Evolutionary conservation across 2,797 vertebrate genomes (phyloP).

Genomic region (Syngnathus acus): DNA sequence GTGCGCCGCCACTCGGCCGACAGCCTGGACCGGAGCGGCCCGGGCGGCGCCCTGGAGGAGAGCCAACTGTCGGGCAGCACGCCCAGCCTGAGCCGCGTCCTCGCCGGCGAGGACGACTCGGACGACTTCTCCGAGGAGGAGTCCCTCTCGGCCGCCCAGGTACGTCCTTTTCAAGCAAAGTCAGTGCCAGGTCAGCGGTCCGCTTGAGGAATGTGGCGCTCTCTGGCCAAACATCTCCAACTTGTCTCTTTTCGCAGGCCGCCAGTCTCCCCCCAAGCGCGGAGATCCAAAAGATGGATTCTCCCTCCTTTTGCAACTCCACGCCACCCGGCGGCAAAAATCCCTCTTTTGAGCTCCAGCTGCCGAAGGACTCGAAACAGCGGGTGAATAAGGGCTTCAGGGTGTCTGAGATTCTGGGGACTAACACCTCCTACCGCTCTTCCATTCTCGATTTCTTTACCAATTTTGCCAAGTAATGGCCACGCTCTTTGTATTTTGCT

Average conservation of each 20-base stretch:
- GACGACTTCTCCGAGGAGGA: conserved; percentile 94
- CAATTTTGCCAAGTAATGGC: conserved; percentile 64
- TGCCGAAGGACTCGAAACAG: conserved; percentile 78
- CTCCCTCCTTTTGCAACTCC: conserved; percentile 73
- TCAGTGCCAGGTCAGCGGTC: no score
- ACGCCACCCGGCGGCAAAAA: conserved; percentile 76
- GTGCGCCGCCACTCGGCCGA: conserved; percentile 84
- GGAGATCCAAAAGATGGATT: conserved; percentile 76
- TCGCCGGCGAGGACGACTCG: conserved; percentile 79
- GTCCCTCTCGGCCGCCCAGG: conserved; percentile 82
- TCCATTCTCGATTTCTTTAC: conserved; percentile 68
- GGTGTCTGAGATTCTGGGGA: conserved; percentile 75
- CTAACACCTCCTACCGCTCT: conserved; percentile 53
- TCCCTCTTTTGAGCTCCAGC: conserved; percentile 77
- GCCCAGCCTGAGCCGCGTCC: conserved; percentile 79
- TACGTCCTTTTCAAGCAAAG: no score
- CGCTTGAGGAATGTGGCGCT: neutral
- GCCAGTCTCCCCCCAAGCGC: conserved; percentile 85
- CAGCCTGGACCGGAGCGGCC: conserved; percentile 84
- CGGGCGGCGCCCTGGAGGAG: conserved; percentile 84
- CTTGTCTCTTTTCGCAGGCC: conserved; percentile 67
- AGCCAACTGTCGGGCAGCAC: conserved; percentile 82
- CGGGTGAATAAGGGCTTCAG: conserved; percentile 78
- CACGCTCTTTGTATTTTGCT: conserved; percentile 10
- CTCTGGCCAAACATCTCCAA: neutral